Percentiles rank a stretch among this genome's conserved stretches.
phyloP scores from a whole-genome alignment of 1,140 invertebrate genomes.

The Heliconius himera region DNA sequence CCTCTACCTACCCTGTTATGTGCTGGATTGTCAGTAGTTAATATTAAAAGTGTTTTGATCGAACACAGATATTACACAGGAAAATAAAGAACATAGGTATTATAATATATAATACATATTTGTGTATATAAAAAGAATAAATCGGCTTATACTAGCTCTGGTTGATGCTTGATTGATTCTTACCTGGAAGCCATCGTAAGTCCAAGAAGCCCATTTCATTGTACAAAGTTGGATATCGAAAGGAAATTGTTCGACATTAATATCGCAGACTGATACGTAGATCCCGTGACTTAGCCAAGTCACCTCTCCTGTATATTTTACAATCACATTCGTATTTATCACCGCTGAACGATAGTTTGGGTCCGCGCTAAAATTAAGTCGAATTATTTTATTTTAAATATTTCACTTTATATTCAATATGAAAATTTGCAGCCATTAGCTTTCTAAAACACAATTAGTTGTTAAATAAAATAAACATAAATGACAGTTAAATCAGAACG shows the following conservation, averaged over 20 bases:
- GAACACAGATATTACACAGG: no score
- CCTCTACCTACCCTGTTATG: no score
- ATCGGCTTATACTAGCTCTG: background rate
- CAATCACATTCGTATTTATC: slow-evolving; percentile 92
- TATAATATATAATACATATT: no score
- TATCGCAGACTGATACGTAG: slow-evolving; percentile 93
- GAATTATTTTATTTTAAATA: background rate
- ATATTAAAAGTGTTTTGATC: no score
- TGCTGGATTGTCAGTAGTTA: no score
- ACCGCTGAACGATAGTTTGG: slow-evolving; percentile 90
- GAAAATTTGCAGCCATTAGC: background rate
- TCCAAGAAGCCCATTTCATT: slow-evolving; percentile 98
- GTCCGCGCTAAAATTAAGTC: slow-evolving; percentile 86
- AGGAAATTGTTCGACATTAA: slow-evolving; percentile 96
- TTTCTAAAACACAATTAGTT: no score
- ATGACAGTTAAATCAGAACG: no score
- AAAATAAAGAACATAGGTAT: no score
- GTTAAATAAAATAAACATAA: no score
- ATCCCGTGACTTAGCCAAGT: slow-evolving; percentile 92
- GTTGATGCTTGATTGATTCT: background rate
- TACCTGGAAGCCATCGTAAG: slow-evolving; percentile 96
- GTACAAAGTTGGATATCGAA: slow-evolving; percentile 96
- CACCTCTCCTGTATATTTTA: slow-evolving; percentile 87
- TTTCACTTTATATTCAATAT: background rate
- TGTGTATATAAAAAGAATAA: background rate